These are phyloP conservation scores for Nothura maculosa DNA, from an alignment of 2,797 vertebrate genomes.

Conservation along the genomic window DNA sequence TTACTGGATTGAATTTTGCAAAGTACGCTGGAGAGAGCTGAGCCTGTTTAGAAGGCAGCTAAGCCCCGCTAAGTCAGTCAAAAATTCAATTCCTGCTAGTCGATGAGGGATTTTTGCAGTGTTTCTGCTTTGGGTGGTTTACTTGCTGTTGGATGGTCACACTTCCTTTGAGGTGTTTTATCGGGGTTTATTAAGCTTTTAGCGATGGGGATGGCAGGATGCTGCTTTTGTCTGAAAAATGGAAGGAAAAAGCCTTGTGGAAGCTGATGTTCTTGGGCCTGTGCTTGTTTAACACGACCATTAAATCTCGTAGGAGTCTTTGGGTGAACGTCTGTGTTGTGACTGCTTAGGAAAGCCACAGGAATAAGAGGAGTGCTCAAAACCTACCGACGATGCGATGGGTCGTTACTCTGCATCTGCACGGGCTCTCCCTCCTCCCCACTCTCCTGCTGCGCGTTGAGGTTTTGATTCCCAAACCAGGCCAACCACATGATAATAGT, in stretches of 20 bases:
- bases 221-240: background rate
- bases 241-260: background rate
- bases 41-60: conserved; percentile 55
- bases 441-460: background rate
- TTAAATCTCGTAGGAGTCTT: background rate
- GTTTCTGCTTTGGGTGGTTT: conserved; percentile 20
- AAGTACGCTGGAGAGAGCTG: conserved; percentile 44
- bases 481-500: background rate
- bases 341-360: background rate
- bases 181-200: background rate
- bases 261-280: background rate
- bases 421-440: background rate
- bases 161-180: background rate
- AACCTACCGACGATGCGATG: background rate
- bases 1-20: conserved; percentile 65
- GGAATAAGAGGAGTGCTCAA: background rate
- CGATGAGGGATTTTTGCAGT: background rate
- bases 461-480: conserved; percentile 10
- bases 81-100: conserved; percentile 37
- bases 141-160: background rate
- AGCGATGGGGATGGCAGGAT: background rate
- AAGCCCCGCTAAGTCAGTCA: conserved; percentile 52
- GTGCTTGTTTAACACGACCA: background rate
- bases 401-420: background rate
- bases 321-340: background rate